These are phyloP conservation scores for Pteria penguin DNA, from an alignment of 2,888 invertebrate genomes.

Conservation along the genomic window DNA sequence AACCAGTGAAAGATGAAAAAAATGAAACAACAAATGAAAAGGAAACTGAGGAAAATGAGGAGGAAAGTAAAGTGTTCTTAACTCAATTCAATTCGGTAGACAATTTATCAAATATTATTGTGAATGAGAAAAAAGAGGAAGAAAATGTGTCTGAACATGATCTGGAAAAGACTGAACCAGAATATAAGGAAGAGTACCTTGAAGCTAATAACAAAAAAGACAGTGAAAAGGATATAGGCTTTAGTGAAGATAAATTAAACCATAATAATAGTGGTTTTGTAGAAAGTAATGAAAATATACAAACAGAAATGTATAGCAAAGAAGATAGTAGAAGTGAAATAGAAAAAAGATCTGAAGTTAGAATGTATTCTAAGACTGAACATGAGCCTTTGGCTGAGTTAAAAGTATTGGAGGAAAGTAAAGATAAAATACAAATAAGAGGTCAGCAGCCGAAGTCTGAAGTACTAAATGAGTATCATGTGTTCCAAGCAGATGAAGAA, in stretches of 20 bases:
- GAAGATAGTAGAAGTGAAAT: too few species aligned
- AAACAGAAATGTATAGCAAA: not conserved
- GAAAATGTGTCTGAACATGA: too few species aligned
- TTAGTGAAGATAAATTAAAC: conserved; percentile 19
- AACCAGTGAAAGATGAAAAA: conserved; percentile 22
- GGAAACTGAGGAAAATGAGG: not conserved
- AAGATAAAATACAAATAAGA: too few species aligned
- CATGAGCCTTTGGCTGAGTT: not conserved
- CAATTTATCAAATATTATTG: conserved; percentile 13
- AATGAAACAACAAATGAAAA: conserved; percentile 1
- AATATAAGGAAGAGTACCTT: not conserved
- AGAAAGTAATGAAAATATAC: not conserved
- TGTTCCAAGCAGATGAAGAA: not conserved
- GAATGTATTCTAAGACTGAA: too few species aligned
- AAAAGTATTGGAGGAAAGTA: not conserved
- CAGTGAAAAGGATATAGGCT: not conserved
- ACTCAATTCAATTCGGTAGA: conserved; percentile 25
- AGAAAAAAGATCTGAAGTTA: too few species aligned
- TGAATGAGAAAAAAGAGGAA: not conserved
- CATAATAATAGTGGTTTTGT: conserved; percentile 2
- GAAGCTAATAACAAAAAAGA: not conserved
- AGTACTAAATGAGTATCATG: too few species aligned
- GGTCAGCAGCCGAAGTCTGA: too few species aligned
- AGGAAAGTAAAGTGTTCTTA: conserved; percentile 15
- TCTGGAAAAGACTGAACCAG: not conserved